phyloP scores from a whole-genome alignment of 2,888 invertebrate genomes.

The Chrysolina haemoptera region DNA sequence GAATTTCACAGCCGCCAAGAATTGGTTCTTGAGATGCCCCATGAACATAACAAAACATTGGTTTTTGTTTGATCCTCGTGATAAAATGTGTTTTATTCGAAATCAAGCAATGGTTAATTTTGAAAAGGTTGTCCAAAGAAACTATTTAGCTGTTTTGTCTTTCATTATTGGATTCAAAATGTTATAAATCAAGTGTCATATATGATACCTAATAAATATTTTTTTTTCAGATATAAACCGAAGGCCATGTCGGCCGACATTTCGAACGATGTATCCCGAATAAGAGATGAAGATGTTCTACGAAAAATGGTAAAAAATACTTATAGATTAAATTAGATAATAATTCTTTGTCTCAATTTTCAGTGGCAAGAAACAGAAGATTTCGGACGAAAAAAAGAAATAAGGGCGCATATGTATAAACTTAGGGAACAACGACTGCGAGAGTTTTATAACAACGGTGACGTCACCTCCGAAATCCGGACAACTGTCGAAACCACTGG shows the following conservation, averaged over 20 bases:
- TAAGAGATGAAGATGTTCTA: conserved; percentile 84
- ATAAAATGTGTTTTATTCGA: no score
- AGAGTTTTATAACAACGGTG: conserved; percentile 76
- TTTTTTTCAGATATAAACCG: conserved; percentile 39
- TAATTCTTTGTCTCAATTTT: conserved; percentile 57
- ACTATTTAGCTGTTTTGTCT: no score
- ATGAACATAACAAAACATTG: no score
- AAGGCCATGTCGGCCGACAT: conserved; percentile 58
- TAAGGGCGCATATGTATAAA: conserved; percentile 88
- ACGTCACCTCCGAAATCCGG: conserved; percentile 58
- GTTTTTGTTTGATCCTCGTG: no score
- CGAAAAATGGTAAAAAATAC: conserved; percentile 78
- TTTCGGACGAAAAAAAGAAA: conserved; percentile 88
- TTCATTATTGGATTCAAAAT: no score
- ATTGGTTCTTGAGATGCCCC: no score
- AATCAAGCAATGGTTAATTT: no score
- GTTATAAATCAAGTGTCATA: no score
- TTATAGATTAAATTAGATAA: not conserved
- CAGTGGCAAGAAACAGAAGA: conserved; percentile 92
- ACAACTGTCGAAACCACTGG: conserved; percentile 51
- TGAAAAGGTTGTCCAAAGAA: no score
- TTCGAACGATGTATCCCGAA: conserved; percentile 78
- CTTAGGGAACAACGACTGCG: conserved; percentile 85
- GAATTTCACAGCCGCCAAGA: no score
- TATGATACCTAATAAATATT: not conserved